These are phyloP conservation scores for Heliconius nattereri DNA, from an alignment of 1,140 invertebrate genomes.

Conservation along the genomic window DNA sequence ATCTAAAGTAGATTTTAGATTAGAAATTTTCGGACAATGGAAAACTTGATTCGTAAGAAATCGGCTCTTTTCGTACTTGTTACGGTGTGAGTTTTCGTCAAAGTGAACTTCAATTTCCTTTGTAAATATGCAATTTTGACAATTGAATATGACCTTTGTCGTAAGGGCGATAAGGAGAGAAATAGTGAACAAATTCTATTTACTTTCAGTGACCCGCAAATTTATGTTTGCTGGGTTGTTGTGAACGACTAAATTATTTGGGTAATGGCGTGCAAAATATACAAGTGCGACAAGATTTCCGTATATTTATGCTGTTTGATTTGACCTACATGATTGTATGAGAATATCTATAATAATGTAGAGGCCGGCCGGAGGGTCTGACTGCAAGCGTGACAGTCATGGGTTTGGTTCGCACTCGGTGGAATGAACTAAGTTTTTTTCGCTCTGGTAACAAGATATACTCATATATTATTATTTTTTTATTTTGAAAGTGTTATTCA, in stretches of 20 bases:
- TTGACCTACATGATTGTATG: background rate
- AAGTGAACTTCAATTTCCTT: constrained; percentile 39
- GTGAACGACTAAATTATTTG: constrained; percentile 51
- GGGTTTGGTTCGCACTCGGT: too few species aligned
- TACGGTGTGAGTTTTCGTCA: constrained; percentile 42
- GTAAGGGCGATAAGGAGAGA: constrained; percentile 24
- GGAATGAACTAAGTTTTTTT: too few species aligned
- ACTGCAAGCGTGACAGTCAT: too few species aligned
- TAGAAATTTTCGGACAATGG: constrained; percentile 29
- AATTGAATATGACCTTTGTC: constrained; percentile 33
- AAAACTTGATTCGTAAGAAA: constrained; percentile 44
- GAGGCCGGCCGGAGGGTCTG: too few species aligned
- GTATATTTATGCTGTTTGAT: constrained; percentile 7
- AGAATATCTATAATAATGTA: background rate
- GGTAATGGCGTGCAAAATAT: constrained; percentile 59
- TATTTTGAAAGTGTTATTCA: too few species aligned
- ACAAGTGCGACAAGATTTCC: constrained; percentile 35
- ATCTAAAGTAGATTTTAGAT: constrained; percentile 21
- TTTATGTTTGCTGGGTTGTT: constrained; percentile 42
- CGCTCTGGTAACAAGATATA: too few species aligned
- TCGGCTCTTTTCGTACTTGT: constrained; percentile 44
- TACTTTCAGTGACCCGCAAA: constrained; percentile 30
- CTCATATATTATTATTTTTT: too few species aligned
- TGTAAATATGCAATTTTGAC: constrained; percentile 20
- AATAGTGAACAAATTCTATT: constrained; percentile 16